phyloP scores from a whole-genome alignment of 2,888 invertebrate genomes.

The Cepaea hortensis region DNA sequence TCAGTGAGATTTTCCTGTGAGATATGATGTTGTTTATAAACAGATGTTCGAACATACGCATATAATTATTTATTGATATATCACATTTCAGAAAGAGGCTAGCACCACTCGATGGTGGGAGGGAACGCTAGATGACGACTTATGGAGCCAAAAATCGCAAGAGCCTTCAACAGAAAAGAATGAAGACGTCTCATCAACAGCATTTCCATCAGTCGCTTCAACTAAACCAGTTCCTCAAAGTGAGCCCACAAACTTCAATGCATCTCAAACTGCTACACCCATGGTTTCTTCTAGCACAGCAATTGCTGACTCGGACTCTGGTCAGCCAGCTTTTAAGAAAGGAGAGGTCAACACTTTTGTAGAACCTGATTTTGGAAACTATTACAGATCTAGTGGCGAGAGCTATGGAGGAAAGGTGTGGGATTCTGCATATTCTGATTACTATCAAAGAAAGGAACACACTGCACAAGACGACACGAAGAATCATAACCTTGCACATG shows the following conservation, averaged over 20 bases:
- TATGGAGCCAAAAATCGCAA: slow-evolving; percentile 40
- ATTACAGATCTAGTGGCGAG: slow-evolving; percentile 28
- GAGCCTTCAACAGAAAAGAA: not conserved
- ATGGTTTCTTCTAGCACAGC: not conserved
- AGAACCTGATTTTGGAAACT: slow-evolving; percentile 26
- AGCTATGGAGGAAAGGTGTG: not conserved
- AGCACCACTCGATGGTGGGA: slow-evolving; percentile 50
- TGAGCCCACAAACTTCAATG: not conserved
- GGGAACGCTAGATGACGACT: slow-evolving; percentile 46
- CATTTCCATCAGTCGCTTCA: not conserved
- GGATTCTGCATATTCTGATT: slow-evolving; percentile 13
- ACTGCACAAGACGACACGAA: not conserved
- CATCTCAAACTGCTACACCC: not conserved
- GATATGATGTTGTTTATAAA: no score
- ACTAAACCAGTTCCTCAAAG: not conserved
- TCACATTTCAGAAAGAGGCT: slow-evolving; percentile 38
- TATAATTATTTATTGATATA: no score
- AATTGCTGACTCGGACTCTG: not conserved
- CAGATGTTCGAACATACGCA: not conserved
- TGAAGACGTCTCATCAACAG: not conserved
- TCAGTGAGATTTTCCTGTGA: no score
- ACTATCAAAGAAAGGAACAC: not conserved
- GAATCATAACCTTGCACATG: not conserved
- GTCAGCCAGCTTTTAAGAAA: slow-evolving; percentile 1
- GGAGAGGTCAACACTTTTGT: slow-evolving; percentile 41